Percentiles rank a stretch among this genome's conserved stretches.
These are phyloP conservation scores for Plemyria rubiginata DNA, from an alignment of 2,888 invertebrate species.

Conservation along the genomic window DNA sequence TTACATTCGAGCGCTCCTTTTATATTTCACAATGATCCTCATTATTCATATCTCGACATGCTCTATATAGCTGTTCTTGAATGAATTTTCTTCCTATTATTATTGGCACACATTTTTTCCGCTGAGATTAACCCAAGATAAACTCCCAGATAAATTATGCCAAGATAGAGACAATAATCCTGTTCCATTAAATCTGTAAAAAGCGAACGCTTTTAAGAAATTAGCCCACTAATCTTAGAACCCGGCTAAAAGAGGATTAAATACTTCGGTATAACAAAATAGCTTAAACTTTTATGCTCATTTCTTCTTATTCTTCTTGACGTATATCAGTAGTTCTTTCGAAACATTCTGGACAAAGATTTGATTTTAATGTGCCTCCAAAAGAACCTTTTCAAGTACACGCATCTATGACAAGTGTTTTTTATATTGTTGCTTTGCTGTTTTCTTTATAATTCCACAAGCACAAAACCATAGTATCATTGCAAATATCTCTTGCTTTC, in stretches of 20 bases:
- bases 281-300: constrained; percentile 49
- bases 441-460: neutral
- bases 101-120: constrained; percentile 61
- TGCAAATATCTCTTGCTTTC: neutral
- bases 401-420: too few relatives aligned
- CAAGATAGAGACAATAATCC: constrained; percentile 62
- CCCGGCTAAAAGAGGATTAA: constrained; percentile 61
- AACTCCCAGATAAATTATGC: constrained; percentile 74
- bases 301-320: constrained; percentile 5
- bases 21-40: constrained; percentile 63
- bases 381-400: too few relatives aligned
- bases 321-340: too few relatives aligned
- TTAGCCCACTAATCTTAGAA: constrained; percentile 70
- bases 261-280: constrained; percentile 43
- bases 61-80: constrained; percentile 52
- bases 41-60: constrained; percentile 66
- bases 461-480: neutral
- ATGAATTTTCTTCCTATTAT: constrained; percentile 53
- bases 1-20: constrained; percentile 57
- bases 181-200: constrained; percentile 74
- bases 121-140: constrained; percentile 55
- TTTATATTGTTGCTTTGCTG: neutral
- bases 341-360: too few relatives aligned
- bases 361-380: neutral
- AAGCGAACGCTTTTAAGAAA: constrained; percentile 77